Evolutionary conservation across 2,113 vertebrate genomes (phyloP), one percentile per base, ranked within the genome.

Genomic region (Tinamus guttatus): DNA sequence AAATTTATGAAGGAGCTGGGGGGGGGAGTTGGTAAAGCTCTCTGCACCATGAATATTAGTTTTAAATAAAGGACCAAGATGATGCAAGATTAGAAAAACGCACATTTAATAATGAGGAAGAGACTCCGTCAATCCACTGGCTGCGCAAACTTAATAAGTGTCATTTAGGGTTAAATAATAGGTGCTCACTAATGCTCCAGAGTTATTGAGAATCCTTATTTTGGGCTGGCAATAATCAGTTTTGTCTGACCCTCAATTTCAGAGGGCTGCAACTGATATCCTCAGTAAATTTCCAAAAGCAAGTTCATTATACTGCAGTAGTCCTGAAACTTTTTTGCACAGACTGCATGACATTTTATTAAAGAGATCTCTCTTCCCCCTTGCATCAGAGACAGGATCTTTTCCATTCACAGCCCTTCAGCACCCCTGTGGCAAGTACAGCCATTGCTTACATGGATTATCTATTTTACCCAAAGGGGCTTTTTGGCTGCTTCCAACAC

Each of bases 141-240:
- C 92, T 97, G 89, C 11, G 2, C 70, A 94, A 83, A 92, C 45
- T 85, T 97, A 96, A 97, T 97, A 90, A 95, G 97, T 92, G 93
- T 95, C 78, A 93, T 86, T 83, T 86, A 87, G 89, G 93, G 85
- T 96, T 97, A 92, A 93, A 94, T 77, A 51, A 45, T 68, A 94
- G 89, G 79, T 94, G 70, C 71, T 96, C 87, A 90, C 85, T 81
- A 93, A 86, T 75, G 51, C 89, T 81, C 65, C 84, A 80, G 74
- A 94, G 71, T 94, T 97, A 96, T 95, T 96, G 93, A 94, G 94
- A 98, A 88, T 70, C 89, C 68, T 90, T 87, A 45, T 92, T 95
- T 76, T 80, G 67, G 52, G 49, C 59, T 86, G 54, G 51, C 64
- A 94, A 95, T 96, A 95, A 96, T 97, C 96, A 95, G 78, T 38